Percentiles rank a stretch among this genome's conserved stretches.
Evolutionary conservation across 2,113 vertebrate species (phyloP).

Genomic region (Psilopsiagon aymara): DNA sequence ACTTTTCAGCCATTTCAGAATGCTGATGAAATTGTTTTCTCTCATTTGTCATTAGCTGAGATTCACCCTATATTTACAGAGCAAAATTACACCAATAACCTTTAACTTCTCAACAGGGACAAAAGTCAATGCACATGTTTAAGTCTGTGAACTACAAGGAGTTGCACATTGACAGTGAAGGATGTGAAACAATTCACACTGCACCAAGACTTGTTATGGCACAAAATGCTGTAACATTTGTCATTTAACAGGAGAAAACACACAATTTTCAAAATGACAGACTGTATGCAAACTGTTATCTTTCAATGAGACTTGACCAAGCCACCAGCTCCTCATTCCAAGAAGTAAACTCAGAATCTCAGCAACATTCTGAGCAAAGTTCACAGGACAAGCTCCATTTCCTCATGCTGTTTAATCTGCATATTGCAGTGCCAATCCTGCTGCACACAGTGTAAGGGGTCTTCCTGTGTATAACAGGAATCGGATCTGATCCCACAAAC

Average conservation of each 20-base stretch:
- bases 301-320: not conserved
- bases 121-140: accelerated
- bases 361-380: not conserved
- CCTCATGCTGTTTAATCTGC: not conserved
- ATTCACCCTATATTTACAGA: not conserved
- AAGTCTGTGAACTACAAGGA: not conserved
- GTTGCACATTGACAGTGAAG: not conserved
- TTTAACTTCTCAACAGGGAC: not conserved
- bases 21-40: not conserved
- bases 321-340: not conserved
- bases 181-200: not conserved
- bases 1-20: not conserved
- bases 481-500: not conserved
- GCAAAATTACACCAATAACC: not conserved
- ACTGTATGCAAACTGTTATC: not conserved
- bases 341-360: not conserved
- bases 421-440: not conserved
- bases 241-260: not conserved
- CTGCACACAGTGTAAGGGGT: not conserved
- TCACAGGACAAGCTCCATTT: not conserved
- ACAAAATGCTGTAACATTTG: not conserved
- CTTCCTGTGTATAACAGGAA: not conserved
- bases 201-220: not conserved
- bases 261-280: not conserved
- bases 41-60: not conserved